A percentile compares a stretch with the other conserved stretches of the same genome.
Evolutionary conservation across 2,888 invertebrate genomes (phyloP).

Genomic region (Julus scandinavius): DNA sequence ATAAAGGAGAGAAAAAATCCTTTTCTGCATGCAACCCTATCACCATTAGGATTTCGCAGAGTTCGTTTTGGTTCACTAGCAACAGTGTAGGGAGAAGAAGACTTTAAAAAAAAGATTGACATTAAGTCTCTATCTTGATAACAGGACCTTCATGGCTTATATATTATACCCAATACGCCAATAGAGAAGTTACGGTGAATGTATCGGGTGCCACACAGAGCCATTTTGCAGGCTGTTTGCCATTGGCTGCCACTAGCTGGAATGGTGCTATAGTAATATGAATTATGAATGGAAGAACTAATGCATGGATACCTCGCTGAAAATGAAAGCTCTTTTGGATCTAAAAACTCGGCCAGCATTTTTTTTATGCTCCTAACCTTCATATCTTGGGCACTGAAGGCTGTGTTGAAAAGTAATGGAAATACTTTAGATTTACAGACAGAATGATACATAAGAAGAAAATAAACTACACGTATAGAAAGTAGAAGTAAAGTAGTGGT

Average conservation of each 20-base stretch:
- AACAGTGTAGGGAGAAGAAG: background rate
- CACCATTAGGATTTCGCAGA: constrained; percentile 16
- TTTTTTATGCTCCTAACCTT: background rate
- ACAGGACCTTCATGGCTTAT: constrained; percentile 11
- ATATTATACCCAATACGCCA: constrained; percentile 20
- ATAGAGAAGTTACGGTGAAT: background rate
- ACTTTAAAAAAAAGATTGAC: constrained; percentile 32
- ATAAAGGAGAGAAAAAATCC: background rate
- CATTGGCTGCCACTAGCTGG: background rate
- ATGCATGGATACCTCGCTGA: constrained; percentile 8
- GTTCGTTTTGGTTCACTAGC: constrained; percentile 22
- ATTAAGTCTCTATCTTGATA: constrained; percentile 39
- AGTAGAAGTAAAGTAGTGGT: no score
- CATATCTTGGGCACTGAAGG: background rate
- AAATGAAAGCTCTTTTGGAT: constrained; percentile 21
- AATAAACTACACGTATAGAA: no score
- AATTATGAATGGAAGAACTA: constrained; percentile 29
- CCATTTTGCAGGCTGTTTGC: constrained; percentile 9
- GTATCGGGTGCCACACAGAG: background rate
- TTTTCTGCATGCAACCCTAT: background rate
- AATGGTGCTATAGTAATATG: background rate
- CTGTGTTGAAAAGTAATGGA: background rate
- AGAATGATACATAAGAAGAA: no score
- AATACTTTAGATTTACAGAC: no score
- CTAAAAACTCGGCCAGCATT: background rate